Conservation (phyloP, 2,113 vertebrate genomes). For the Chascanopsetta lugubris region DNA sequence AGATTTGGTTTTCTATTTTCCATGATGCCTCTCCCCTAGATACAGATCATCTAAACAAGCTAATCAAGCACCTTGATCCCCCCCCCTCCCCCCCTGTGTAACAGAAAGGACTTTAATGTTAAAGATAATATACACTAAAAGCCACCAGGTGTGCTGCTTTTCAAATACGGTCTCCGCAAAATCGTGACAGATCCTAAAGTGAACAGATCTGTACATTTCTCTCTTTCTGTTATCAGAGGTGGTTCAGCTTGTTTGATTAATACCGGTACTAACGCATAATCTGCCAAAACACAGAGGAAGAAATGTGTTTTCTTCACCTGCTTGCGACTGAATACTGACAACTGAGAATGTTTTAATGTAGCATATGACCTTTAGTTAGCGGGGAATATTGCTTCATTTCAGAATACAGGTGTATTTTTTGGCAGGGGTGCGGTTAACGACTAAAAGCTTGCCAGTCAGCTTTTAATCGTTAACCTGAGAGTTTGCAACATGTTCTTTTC, state of each 20-base stretch:
- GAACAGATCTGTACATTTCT: too few species aligned
- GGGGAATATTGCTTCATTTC: conserved; percentile 50
- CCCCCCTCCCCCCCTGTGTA: conserved; percentile 59
- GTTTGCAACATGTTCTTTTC: too few species aligned
- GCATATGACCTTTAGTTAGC: conserved; percentile 54
- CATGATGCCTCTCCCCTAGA: conserved; percentile 56
- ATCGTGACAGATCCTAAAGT: too few species aligned
- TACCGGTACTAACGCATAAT: conserved; percentile 45
- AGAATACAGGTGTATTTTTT: not conserved
- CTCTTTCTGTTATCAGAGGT: conserved; percentile 24
- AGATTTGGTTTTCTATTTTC: conserved; percentile 63
- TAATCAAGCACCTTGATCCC: conserved; percentile 71
- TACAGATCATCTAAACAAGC: conserved; percentile 41
- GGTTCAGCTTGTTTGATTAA: conserved; percentile 62
- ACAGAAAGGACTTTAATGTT: not conserved
- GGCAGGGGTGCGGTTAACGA: too few species aligned
- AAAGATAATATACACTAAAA: not conserved
- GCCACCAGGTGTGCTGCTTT: not conserved
- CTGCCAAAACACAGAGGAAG: conserved; percentile 35
- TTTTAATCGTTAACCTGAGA: too few species aligned
- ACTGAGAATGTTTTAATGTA: conserved; percentile 52
- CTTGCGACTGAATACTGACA: conserved; percentile 42
- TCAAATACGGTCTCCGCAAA: not conserved
- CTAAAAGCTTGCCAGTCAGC: too few species aligned
- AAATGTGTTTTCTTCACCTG: conserved; percentile 53